These are phyloP conservation scores for Onychostruthus taczanowskii DNA, from an alignment of 2,113 vertebrate genomes.

Conservation along the genomic window DNA sequence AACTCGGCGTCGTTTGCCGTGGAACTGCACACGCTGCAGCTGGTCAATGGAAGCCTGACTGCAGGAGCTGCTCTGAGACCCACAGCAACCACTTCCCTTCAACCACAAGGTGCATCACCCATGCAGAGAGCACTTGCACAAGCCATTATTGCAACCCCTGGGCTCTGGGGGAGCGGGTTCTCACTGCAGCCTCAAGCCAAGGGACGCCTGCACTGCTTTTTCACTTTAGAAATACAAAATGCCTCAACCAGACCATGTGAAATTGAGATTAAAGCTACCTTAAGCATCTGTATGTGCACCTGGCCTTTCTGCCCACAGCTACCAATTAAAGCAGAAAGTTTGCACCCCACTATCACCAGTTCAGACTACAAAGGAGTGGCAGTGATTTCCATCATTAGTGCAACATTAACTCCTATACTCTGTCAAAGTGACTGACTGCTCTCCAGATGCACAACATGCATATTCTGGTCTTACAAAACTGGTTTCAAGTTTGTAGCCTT, in stretches of 20 bases:
- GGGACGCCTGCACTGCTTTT: not conserved
- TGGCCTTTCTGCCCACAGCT: conserved; percentile 1
- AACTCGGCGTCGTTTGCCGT: not conserved
- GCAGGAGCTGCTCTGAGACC: not conserved
- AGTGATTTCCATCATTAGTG: conserved; percentile 64
- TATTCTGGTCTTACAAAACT: conserved; percentile 45
- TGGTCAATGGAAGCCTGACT: conserved; percentile 17
- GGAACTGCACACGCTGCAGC: conserved; percentile 36
- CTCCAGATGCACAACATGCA: conserved; percentile 27
- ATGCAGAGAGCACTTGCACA: not conserved
- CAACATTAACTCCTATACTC: conserved; percentile 44
- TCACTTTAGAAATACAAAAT: conserved; percentile 9
- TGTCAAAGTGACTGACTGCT: conserved; percentile 32
- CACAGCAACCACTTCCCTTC: not conserved
- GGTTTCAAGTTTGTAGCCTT: not conserved
- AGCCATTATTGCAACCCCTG: not conserved
- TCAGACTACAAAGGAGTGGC: conserved; percentile 42
- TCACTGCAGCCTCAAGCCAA: not conserved
- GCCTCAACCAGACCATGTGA: not conserved
- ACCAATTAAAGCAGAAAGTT: not conserved
- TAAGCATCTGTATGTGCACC: not conserved
- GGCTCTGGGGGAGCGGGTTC: not conserved
- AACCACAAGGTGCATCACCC: conserved; percentile 20
- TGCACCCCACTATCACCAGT: conserved; percentile 13
- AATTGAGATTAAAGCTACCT: conserved; percentile 53